Evolutionary conservation across 2,113 vertebrate species (phyloP), one percentile per base, ranked within the genome.

Genomic region (Hepsetus odoe): DNA sequence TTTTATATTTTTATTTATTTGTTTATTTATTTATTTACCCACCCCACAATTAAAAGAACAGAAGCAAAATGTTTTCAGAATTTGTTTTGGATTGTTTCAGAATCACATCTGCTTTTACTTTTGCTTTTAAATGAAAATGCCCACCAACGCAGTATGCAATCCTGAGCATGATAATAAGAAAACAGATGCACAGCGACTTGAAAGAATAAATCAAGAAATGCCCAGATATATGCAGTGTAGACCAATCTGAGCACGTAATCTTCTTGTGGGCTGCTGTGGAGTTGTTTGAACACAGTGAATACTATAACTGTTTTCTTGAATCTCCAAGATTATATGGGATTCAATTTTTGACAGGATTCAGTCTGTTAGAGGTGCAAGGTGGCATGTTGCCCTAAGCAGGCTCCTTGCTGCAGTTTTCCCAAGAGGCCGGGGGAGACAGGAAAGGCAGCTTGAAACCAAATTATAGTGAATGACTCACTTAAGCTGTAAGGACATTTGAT

Each of bases 381-480:
- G 9, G 38, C 24, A n/a, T 16, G 8, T 28, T 22, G 14, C 53
- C 70, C 59, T 22, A 4, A 55, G 18, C 16, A 42, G n/a, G 28
- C 24, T 20, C 30, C 20, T 62, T 62, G 59, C 24, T 20, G 16
- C 55, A 46, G 56, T 46, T 62, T 44, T 32, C 13, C 35, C 40
- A 13, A 18, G 40, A 20, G 26, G 11, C 40, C 20, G n/a, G 8
- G 2, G 24, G 12, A 61, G 44, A 28, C 32, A 73, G 1, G 22
- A 13, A n/a, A 72, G 30, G 30, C 16, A 18, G 18, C n/a, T n/a
- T n/a, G n/a, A n/a, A n/a, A n/a, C 14, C 26, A 62, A 56, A 35
- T 3, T 30, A 24, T n/a, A 56, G 20, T 38, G 16, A 72, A 73
- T 62, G 59, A 62, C 7, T 62, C 59, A 35, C 26, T 59, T 59